phyloP scores from a whole-genome alignment of 2,888 invertebrate genomes.

The Hypomecis punctinalis region DNA sequence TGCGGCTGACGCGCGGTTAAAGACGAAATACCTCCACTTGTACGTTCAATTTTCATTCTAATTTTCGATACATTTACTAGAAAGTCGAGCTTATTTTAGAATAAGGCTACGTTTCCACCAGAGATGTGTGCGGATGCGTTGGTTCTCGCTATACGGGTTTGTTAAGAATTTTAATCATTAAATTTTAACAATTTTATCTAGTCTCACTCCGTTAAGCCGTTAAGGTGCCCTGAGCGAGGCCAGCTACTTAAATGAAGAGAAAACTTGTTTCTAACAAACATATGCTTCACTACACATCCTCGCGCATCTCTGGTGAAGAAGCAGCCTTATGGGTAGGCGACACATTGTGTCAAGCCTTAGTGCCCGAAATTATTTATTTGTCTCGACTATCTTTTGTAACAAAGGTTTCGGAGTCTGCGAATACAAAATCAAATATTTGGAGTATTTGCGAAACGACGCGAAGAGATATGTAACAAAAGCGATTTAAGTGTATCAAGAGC shows the following conservation, averaged over 20 bases:
- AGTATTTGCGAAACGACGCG: conserved; percentile 1
- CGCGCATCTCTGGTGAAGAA: no score
- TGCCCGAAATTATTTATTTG: background rate
- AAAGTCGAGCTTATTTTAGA: background rate
- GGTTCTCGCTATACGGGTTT: no score
- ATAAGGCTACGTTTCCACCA: background rate
- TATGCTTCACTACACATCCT: no score
- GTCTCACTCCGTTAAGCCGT: no score
- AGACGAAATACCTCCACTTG: conserved; percentile 2
- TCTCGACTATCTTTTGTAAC: conserved; percentile 8
- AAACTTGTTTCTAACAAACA: no score
- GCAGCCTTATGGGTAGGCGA: background rate
- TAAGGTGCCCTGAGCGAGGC: no score
- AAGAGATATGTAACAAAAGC: conserved; percentile 11
- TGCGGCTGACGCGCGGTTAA: background rate
- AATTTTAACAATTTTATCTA: no score
- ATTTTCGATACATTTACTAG: background rate
- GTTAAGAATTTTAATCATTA: no score
- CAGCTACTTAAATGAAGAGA: no score
- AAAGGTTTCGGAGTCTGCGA: background rate
- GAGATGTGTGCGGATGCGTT: no score
- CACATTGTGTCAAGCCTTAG: conserved; percentile 1
- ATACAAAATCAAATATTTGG: conserved; percentile 16
- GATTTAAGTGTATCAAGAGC: conserved; percentile 22
- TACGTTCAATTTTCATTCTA: background rate